These are phyloP conservation scores for Adelosebastes latens DNA, from an alignment of 2,797 vertebrate genomes.

Conservation along the genomic window DNA sequence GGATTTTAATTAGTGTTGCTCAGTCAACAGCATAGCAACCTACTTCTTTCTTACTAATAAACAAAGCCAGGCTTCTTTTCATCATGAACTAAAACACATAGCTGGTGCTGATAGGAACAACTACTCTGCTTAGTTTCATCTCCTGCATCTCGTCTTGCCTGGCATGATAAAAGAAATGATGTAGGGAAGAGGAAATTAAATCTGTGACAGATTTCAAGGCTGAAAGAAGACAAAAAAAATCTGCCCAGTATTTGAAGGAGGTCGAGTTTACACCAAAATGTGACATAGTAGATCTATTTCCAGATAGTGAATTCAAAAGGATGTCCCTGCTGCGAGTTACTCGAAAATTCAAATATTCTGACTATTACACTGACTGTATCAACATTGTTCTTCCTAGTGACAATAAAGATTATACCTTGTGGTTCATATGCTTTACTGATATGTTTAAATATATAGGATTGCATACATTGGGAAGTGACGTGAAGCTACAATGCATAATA, in stretches of 20 bases:
- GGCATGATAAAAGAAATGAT: constrained; percentile 51
- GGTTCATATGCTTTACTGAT: not conserved
- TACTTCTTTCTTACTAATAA: constrained; percentile 63
- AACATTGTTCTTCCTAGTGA: not conserved
- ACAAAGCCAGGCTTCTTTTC: constrained; percentile 66
- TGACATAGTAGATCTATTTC: not conserved
- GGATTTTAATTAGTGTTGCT: constrained; percentile 71
- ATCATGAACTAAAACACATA: constrained; percentile 59
- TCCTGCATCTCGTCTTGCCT: constrained; percentile 41
- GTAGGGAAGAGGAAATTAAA: constrained; percentile 50
- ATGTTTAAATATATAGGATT: not conserved
- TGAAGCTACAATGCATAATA: not conserved
- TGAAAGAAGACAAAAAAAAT: constrained; percentile 8
- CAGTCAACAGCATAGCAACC: constrained; percentile 62
- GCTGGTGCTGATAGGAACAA: constrained; percentile 40
- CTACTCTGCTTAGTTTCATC: constrained; percentile 40
- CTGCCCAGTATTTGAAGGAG: constrained; percentile 9
- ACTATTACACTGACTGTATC: not conserved
- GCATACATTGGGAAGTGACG: not conserved
- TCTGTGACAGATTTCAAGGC: constrained; percentile 52
- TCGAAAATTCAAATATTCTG: not conserved
- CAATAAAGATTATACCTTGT: not conserved
- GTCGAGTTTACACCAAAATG: not conserved
- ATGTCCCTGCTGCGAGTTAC: not conserved
- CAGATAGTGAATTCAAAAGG: not conserved